Conservation (phyloP, 2,113 vertebrate species). For the Emydocephalus ijimae region DNA sequence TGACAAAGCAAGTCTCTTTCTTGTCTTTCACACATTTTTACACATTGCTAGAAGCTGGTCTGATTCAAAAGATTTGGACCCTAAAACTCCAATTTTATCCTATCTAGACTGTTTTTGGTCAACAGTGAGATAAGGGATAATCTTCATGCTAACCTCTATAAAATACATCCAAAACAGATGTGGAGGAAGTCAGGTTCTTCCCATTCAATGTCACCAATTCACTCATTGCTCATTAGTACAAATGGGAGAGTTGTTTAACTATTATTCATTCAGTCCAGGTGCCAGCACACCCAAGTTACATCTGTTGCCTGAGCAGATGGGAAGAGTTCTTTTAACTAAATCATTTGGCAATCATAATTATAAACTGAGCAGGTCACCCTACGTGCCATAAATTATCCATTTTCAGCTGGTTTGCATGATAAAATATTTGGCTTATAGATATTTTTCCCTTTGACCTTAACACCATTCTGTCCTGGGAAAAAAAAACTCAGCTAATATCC, state of each 20-base stretch:
- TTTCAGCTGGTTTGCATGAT: slow-evolving; percentile 42
- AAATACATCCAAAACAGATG: not conserved
- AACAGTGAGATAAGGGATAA: not conserved
- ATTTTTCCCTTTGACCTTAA: not conserved
- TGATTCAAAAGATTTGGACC: slow-evolving; percentile 5
- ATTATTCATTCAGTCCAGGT: slow-evolving; percentile 49
- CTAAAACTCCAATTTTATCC: not conserved
- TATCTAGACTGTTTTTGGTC: not conserved
- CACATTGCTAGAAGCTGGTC: rapidly evolving
- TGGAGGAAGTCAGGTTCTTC: not conserved
- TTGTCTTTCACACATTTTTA: not conserved
- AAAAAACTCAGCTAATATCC: slow-evolving; percentile 32
- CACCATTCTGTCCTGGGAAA: slow-evolving; percentile 21
- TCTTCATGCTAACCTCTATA: not conserved
- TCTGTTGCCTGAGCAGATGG: slow-evolving; percentile 56
- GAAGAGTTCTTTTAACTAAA: slow-evolving; percentile 43
- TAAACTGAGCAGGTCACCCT: slow-evolving; percentile 44
- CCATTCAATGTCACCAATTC: slow-evolving; percentile 14
- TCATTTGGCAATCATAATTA: slow-evolving; percentile 45
- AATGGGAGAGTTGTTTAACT: slow-evolving; percentile 33
- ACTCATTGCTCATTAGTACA: slow-evolving; percentile 15
- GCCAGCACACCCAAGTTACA: slow-evolving; percentile 48
- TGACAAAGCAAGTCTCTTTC: not conserved
- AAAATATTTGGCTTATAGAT: slow-evolving; percentile 27
- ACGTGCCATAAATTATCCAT: slow-evolving; percentile 51